phyloP scores from a whole-genome alignment of 2,797 vertebrate species.

The Takifugu rubripes region DNA sequence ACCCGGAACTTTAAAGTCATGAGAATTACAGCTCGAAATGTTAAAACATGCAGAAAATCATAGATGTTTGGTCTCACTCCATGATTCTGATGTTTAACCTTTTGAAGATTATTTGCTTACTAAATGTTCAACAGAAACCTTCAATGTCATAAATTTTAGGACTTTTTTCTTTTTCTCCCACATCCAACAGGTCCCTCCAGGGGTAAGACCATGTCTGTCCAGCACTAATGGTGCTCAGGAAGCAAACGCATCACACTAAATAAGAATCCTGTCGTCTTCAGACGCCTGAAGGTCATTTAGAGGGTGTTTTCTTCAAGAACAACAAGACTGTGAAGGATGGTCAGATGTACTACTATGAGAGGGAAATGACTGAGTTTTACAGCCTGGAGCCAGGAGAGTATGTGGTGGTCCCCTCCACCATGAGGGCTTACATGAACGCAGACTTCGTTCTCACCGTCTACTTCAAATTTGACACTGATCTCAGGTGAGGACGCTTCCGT shows the following conservation, averaged over 20 bases:
- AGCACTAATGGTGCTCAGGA: background rate
- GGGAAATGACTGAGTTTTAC: constrained; percentile 37
- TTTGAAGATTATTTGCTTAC: too few species aligned
- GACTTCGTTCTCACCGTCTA: constrained; percentile 52
- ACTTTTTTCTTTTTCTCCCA: constrained; percentile 19
- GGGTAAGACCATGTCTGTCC: constrained; percentile 26
- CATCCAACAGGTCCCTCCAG: constrained; percentile 44
- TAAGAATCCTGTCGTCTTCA: constrained; percentile 2
- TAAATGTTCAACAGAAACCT: background rate
- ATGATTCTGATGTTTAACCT: too few species aligned
- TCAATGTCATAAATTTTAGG: background rate
- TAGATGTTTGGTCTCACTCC: too few species aligned
- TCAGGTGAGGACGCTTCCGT: constrained; percentile 28
- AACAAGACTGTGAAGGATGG: constrained; percentile 3
- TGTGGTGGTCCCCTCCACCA: constrained; percentile 49
- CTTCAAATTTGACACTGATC: constrained; percentile 44
- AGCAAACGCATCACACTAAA: background rate
- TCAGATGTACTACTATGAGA: background rate
- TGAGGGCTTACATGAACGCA: constrained; percentile 8
- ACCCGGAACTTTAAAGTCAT: background rate
- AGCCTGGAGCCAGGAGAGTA: constrained; percentile 58
- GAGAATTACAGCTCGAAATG: too few species aligned
- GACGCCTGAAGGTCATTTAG: constrained; percentile 25
- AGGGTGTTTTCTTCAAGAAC: constrained; percentile 22
- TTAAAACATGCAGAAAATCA: too few species aligned